phyloP scores from a whole-genome alignment of 2,888 invertebrate species.

The Liodrosophila aerea region DNA sequence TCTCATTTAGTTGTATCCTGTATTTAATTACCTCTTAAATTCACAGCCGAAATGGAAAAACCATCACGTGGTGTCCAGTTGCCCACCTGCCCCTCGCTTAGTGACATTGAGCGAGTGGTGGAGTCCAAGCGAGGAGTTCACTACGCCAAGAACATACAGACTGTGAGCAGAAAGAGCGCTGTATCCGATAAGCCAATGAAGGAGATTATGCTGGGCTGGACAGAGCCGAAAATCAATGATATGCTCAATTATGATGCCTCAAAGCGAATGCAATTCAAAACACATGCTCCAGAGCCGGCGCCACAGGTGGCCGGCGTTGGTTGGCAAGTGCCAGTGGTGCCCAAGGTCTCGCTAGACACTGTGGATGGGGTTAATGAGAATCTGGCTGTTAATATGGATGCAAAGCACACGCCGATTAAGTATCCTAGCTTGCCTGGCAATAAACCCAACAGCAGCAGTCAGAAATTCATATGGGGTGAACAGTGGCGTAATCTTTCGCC shows the following conservation, averaged over 20 bases:
- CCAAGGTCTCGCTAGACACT: conserved; percentile 78
- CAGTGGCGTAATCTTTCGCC: conserved; percentile 77
- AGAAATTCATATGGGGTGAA: conserved; percentile 75
- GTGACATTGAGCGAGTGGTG: conserved; percentile 71
- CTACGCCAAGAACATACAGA: conserved; percentile 63
- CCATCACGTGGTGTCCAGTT: conserved; percentile 13
- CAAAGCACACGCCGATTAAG: conserved; percentile 80
- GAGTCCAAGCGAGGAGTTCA: conserved; percentile 58
- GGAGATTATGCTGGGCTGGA: conserved; percentile 65
- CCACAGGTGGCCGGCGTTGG: conserved; percentile 70
- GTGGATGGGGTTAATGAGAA: conserved; percentile 80
- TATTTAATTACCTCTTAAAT: neutral
- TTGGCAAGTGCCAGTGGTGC: conserved; percentile 70
- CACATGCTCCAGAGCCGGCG: conserved; percentile 59
- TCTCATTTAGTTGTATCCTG: too few relatives aligned
- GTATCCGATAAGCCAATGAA: conserved; percentile 52
- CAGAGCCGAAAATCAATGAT: conserved; percentile 73
- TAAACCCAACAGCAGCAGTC: conserved; percentile 44
- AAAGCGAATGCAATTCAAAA: conserved; percentile 52
- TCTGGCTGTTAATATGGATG: conserved; percentile 77
- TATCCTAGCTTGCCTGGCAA: conserved; percentile 36
- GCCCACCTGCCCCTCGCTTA: conserved; percentile 75
- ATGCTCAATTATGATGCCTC: conserved; percentile 75
- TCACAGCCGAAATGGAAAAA: conserved; percentile 58
- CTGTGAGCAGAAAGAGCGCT: conserved; percentile 24